Evolutionary conservation across 2,797 vertebrate genomes (phyloP), one percentile per base, ranked within the genome.

Genomic region (Oreochromis grahami): DNA sequence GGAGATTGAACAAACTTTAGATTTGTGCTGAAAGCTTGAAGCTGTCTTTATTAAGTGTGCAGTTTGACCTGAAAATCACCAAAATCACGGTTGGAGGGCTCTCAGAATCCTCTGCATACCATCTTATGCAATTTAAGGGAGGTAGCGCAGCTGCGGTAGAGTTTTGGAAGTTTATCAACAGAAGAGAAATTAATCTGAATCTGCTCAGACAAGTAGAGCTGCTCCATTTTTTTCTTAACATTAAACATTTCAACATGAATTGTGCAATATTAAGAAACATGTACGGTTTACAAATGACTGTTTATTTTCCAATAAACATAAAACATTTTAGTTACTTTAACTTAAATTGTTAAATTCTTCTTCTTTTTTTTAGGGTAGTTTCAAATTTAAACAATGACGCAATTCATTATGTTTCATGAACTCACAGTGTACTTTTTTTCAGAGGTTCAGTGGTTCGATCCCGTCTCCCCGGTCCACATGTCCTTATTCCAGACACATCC

Each of bases 31-130:
- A 84, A 87, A 88, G 70, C 86, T 85, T 65, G 74, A 80, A 85
- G 87, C 82, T 81, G 58, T 87, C 84, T 90, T 87, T 91, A 74
- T 50, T 82, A 84, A 91, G 92, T 88, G 85, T 86, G 85, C 68
- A 82, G 86, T 90, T 90, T 91, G 91, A 91, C 92, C 89, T 87
- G 86, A 84, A 87, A 93, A 93, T 94, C 86, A 91, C 87, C 82
- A 85, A 82, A 89, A 88, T 91, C 80, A 84, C 52, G 83, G 79
- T 82, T 90, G 83, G 85, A 93, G 89, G 78, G 82, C 89, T 83
- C 85, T 91, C 76, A 81, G 70, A 80, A 81, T 32, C 70, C 45
- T 50, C 70, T 74, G 70, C 26, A 74, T 74, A 78, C 87, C 76
- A 82, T 86, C 82, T 87, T 51, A 36, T 45, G 87, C 81, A 91